Conservation (phyloP, 2,888 invertebrate genomes). For the Caenorhabditis macrosperma region DNA sequence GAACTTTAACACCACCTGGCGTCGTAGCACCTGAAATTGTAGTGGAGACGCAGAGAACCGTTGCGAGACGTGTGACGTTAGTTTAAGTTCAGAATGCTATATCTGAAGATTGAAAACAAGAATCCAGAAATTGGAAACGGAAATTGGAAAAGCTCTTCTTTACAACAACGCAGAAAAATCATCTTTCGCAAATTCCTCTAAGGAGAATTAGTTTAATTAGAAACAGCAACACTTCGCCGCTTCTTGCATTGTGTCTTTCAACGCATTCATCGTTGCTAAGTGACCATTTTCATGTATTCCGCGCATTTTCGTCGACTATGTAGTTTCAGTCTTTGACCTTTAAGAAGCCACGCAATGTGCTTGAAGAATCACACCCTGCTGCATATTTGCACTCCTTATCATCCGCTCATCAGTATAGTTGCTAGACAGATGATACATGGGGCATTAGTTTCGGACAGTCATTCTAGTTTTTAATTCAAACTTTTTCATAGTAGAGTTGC, state of each 20-base stretch:
- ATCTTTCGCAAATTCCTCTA: background rate
- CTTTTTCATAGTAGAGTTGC: no score
- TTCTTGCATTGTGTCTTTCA: background rate
- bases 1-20: background rate
- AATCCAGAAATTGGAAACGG: background rate
- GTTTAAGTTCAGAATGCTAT: background rate
- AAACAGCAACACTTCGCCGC: background rate
- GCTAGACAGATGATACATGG: no score
- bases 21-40: background rate
- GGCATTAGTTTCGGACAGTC: no score
- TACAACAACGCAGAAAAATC: no score
- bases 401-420: background rate
- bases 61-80: background rate
- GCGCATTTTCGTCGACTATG: slow-evolving; percentile 2
- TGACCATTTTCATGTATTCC: slow-evolving; percentile 5
- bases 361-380: slow-evolving; percentile 19
- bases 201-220: slow-evolving; percentile 27
- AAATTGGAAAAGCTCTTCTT: no score
- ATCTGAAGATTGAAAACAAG: background rate
- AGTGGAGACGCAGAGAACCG: background rate
- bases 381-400: slow-evolving; percentile 23
- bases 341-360: slow-evolving; percentile 31
- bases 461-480: no score
- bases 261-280: slow-evolving; percentile 26
- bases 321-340: slow-evolving; percentile 35